phyloP scores from a whole-genome alignment of 2,113 vertebrate species.

The Bujurquina vittata region DNA sequence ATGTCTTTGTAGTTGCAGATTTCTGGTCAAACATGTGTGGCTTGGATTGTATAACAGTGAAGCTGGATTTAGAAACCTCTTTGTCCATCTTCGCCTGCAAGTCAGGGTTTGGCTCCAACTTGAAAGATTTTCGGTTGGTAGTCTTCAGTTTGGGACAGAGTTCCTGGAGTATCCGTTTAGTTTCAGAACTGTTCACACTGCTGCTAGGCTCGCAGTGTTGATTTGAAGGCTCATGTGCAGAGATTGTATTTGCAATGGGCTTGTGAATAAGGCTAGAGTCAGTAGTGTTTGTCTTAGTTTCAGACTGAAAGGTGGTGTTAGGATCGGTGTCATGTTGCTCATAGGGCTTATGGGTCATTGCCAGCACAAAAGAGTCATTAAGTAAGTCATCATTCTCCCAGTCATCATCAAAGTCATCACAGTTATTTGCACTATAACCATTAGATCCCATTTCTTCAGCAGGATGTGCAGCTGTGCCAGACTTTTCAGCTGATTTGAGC shows the following conservation, averaged over 20 bases:
- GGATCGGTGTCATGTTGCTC: not conserved
- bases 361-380: slow-evolving; percentile 84
- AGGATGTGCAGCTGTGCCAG: not conserved
- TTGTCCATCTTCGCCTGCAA: slow-evolving; percentile 34
- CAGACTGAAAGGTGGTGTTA: not conserved
- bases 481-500: slow-evolving; percentile 1
- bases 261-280: slow-evolving; percentile 34
- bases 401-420: slow-evolving; percentile 85
- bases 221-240: slow-evolving; percentile 1
- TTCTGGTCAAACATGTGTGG: not conserved
- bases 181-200: slow-evolving; percentile 3
- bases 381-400: slow-evolving; percentile 88
- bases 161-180: slow-evolving; percentile 29
- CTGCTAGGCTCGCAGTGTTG: slow-evolving; percentile 13
- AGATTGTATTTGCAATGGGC: not conserved
- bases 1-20: not conserved
- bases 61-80: slow-evolving; percentile 14
- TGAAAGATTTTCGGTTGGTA: slow-evolving; percentile 64
- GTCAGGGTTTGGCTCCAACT: slow-evolving; percentile 53
- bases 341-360: slow-evolving; percentile 78
- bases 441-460: slow-evolving; percentile 11
- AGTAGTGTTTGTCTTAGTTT: slow-evolving; percentile 40
- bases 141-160: slow-evolving; percentile 65
- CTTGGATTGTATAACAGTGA: not conserved
- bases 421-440: slow-evolving; percentile 33